These are phyloP conservation scores for Hylyphantes graminicola DNA, from an alignment of 1,140 invertebrate genomes.

Conservation along the genomic window DNA sequence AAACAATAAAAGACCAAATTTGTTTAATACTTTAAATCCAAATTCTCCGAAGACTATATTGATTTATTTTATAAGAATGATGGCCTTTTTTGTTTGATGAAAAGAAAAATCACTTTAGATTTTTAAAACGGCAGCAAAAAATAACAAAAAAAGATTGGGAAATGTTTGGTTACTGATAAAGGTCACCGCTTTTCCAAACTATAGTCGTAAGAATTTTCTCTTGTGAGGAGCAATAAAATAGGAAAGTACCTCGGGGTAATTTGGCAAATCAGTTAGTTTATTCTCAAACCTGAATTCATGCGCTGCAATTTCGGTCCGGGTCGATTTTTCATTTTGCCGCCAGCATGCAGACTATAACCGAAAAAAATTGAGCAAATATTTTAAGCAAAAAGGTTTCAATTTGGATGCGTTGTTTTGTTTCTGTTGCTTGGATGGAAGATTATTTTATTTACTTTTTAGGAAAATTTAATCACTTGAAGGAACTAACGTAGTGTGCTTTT, in stretches of 20 bases:
- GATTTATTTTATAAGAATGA: constrained; percentile 23
- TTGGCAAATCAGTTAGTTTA: constrained; percentile 28
- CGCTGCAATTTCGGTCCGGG: neutral
- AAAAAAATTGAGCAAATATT: neutral
- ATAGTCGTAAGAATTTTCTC: constrained; percentile 7
- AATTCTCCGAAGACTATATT: constrained; percentile 16
- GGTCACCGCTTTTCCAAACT: neutral
- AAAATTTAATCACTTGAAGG: too few relatives aligned
- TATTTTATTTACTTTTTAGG: too few relatives aligned
- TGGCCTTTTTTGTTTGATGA: constrained; percentile 19
- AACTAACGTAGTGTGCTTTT: too few relatives aligned
- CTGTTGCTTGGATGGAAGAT: too few relatives aligned
- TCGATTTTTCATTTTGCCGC: constrained; percentile 13
- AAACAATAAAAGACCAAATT: too few relatives aligned
- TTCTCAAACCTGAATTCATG: constrained; percentile 15
- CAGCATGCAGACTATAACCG: neutral
- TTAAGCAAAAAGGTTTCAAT: too few relatives aligned
- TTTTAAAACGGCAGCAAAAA: neutral
- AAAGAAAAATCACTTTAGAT: constrained; percentile 9
- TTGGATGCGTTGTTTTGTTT: too few relatives aligned
- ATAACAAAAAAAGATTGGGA: neutral
- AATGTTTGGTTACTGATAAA: constrained; percentile 1
- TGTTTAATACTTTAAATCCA: neutral
- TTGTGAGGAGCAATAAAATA: constrained; percentile 1
- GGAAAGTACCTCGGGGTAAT: neutral